These are phyloP conservation scores for Oegoconia quadripuncta DNA, from an alignment of 2,888 invertebrate genomes.

Conservation along the genomic window DNA sequence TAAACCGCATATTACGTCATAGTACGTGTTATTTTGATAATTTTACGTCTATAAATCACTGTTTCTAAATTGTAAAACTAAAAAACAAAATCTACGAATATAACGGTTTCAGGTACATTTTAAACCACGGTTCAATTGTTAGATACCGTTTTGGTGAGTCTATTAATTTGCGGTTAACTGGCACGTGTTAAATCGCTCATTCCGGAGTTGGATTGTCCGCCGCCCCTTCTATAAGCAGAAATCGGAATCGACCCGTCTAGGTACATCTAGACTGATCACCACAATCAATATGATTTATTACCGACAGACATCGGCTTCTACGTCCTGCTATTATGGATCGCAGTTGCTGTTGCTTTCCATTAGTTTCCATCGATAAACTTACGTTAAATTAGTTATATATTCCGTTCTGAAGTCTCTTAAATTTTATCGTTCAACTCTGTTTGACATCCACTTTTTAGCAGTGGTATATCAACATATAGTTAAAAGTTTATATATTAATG, in stretches of 20 bases:
- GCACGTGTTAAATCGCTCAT: slow-evolving; percentile 13
- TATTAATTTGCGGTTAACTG: slow-evolving; percentile 9
- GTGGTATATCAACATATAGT: too few species aligned
- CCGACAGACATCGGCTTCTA: slow-evolving; percentile 21
- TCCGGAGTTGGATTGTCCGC: slow-evolving; percentile 7
- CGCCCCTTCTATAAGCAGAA: background rate
- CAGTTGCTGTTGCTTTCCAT: too few species aligned
- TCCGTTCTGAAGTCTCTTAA: too few species aligned
- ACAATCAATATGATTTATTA: slow-evolving; percentile 31
- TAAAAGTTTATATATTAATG: too few species aligned
- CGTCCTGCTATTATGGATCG: slow-evolving; percentile 24
- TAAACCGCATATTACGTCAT: slow-evolving; percentile 28
- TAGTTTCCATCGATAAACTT: too few species aligned
- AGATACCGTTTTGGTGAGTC: background rate
- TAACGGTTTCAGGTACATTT: background rate
- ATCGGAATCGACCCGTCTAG: slow-evolving; percentile 5
- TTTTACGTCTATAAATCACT: background rate
- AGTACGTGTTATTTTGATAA: background rate
- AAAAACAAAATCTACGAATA: background rate
- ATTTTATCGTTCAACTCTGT: too few species aligned
- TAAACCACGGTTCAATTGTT: background rate
- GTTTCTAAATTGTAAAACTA: background rate
- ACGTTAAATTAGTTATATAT: too few species aligned
- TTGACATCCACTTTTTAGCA: too few species aligned
- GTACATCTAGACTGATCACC: slow-evolving; percentile 29